These are phyloP conservation scores for Thomomys bottae DNA, from an alignment of 2,113 vertebrate species.

Conservation along the genomic window DNA sequence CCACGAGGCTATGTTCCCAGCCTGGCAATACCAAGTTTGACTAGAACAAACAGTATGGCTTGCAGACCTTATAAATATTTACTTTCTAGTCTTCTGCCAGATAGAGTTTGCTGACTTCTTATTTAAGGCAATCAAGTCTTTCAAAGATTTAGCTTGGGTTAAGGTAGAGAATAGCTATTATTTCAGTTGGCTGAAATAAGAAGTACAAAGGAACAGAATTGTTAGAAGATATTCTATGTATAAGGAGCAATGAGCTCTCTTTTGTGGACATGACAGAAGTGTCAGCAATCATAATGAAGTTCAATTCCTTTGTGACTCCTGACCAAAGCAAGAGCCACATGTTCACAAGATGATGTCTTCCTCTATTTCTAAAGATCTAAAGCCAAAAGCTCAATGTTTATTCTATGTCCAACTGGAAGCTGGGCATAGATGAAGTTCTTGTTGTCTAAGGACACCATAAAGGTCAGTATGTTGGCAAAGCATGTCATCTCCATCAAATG, in stretches of 20 bases:
- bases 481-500: background rate
- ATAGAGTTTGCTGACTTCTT: constrained; percentile 1
- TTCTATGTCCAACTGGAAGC: background rate
- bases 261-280: background rate
- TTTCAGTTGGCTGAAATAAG: background rate
- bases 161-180: background rate
- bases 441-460: background rate
- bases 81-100: constrained; percentile 35
- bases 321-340: background rate
- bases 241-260: background rate
- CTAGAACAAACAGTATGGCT: background rate
- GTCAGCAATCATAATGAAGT: background rate
- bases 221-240: background rate
- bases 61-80: constrained; percentile 17
- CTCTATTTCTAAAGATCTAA: background rate
- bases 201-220: background rate
- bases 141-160: constrained; percentile 23
- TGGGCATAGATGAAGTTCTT: background rate
- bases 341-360: background rate
- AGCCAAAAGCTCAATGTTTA: background rate
- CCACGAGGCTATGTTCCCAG: too few species aligned
- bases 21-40: background rate
- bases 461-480: background rate
- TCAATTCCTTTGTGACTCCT: background rate
- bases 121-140: background rate